phyloP scores from a whole-genome alignment of 2,888 invertebrate species.

The Chloroclysta siterata region DNA sequence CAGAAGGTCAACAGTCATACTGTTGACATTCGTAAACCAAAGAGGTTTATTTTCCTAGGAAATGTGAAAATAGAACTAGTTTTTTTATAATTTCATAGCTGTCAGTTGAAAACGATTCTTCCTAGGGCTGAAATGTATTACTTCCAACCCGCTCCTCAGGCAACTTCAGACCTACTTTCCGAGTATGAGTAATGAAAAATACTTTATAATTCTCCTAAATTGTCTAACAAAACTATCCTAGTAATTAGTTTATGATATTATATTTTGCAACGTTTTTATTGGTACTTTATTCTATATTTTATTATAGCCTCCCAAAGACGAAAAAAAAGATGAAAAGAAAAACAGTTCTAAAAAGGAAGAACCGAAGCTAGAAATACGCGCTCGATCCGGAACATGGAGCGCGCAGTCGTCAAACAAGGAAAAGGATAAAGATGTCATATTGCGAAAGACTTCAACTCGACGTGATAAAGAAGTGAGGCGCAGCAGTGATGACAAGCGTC shows the following conservation, averaged over 20 bases:
- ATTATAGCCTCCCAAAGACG: slow-evolving; percentile 46
- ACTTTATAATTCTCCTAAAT: too few species aligned
- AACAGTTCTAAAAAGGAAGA: slow-evolving; percentile 35
- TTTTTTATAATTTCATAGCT: too few species aligned
- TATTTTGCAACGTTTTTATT: not conserved
- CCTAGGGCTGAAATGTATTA: too few species aligned
- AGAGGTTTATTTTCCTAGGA: too few species aligned
- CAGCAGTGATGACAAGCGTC: slow-evolving; percentile 67
- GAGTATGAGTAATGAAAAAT: too few species aligned
- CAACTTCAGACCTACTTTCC: too few species aligned
- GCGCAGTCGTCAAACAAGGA: slow-evolving; percentile 64
- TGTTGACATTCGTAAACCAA: too few species aligned
- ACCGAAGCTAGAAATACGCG: slow-evolving; percentile 62
- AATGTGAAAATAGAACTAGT: too few species aligned
- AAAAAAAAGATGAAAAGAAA: slow-evolving; percentile 24
- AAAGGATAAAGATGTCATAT: slow-evolving; percentile 58
- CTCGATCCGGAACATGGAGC: slow-evolving; percentile 87
- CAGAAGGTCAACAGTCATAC: too few species aligned
- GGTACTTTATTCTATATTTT: not conserved
- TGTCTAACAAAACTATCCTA: not conserved
- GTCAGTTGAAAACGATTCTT: too few species aligned
- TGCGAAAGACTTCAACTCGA: slow-evolving; percentile 47
- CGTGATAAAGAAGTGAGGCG: slow-evolving; percentile 68
- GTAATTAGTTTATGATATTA: too few species aligned
- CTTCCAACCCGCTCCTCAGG: too few species aligned